A percentile compares a stretch with the other conserved stretches of the same genome.
Conservation (phyloP, 1,140 invertebrate genomes). For the Glomeris maerens region DNA sequence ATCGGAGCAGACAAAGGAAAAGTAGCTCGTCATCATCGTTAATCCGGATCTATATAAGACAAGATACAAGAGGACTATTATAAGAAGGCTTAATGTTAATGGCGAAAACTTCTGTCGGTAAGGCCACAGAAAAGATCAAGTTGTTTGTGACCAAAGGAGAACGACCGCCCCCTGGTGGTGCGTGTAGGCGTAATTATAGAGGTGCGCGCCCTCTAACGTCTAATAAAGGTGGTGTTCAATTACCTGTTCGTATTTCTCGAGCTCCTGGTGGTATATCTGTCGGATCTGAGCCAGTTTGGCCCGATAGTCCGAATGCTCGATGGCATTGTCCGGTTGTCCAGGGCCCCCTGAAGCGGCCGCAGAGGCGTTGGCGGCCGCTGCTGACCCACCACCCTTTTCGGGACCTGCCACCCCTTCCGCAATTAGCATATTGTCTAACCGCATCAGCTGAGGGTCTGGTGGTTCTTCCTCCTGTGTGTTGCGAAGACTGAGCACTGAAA, state of each 20-base stretch:
- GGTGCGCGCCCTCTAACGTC: no score
- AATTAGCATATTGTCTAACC: slow-evolving; percentile 98
- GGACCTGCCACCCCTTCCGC: slow-evolving; percentile 97
- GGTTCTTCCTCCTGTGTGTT: slow-evolving; percentile 98
- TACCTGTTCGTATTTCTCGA: slow-evolving; percentile 97
- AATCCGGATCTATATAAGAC: no score
- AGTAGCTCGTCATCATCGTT: no score
- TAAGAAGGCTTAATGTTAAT: no score
- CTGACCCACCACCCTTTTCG: slow-evolving; percentile 86
- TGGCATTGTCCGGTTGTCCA: slow-evolving; percentile 72
- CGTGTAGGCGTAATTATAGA: no score
- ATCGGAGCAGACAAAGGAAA: no score
- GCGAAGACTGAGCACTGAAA: slow-evolving; percentile 77
- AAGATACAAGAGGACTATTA: no score
- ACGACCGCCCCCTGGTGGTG: no score
- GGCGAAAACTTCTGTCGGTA: no score
- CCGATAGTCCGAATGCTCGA: slow-evolving; percentile 98
- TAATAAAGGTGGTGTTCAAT: no score
- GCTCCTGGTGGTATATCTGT: slow-evolving; percentile 96
- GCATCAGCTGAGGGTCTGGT: slow-evolving; percentile 95
- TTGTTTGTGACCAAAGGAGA: no score
- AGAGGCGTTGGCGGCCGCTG: slow-evolving; percentile 74
- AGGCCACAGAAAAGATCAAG: no score
- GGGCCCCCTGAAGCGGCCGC: slow-evolving; percentile 62
- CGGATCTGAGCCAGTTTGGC: slow-evolving; percentile 98